Evolutionary conservation across 2,888 invertebrate species (phyloP).

Genomic region (Drosophila villosipedis): DNA sequence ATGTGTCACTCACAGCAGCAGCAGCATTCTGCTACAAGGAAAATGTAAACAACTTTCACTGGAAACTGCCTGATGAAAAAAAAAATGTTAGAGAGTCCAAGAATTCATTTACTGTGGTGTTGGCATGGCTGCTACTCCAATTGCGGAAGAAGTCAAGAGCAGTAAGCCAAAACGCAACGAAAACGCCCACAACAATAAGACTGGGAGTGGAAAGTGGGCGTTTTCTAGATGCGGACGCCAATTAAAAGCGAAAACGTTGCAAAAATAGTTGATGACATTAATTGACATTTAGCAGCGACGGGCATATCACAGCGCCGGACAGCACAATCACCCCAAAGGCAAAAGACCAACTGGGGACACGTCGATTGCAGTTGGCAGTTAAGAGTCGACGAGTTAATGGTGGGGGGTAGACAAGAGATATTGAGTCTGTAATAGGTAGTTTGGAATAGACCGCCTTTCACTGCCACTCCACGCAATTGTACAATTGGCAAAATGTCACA

Average conservation of each 20-base stretch:
- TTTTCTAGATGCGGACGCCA: slow-evolving; percentile 64
- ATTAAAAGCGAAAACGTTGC: slow-evolving; percentile 81
- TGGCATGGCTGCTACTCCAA: slow-evolving; percentile 4
- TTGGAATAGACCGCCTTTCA: slow-evolving; percentile 75
- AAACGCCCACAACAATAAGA: slow-evolving; percentile 48
- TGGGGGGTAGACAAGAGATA: background rate
- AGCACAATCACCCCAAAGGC: slow-evolving; percentile 78
- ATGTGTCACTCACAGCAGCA: slow-evolving; percentile 67
- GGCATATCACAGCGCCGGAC: slow-evolving; percentile 80
- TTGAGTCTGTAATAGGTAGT: slow-evolving; percentile 43
- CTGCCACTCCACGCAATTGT: slow-evolving; percentile 75
- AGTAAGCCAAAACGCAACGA: slow-evolving; percentile 12
- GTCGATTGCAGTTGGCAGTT: slow-evolving; percentile 11
- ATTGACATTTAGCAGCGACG: slow-evolving; percentile 82
- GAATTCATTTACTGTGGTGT: slow-evolving; percentile 25
- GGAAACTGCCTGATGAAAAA: slow-evolving; percentile 11
- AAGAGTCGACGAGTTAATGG: background rate
- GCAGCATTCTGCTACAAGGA: slow-evolving; percentile 40
- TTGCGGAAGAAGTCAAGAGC: slow-evolving; percentile 69
- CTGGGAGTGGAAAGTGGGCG: slow-evolving; percentile 34
- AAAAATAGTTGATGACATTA: slow-evolving; percentile 81
- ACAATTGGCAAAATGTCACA: slow-evolving; percentile 79
- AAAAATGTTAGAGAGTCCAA: slow-evolving; percentile 15
- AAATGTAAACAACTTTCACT: slow-evolving; percentile 81
- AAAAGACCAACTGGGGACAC: slow-evolving; percentile 32